Evolutionary conservation across 2,888 invertebrate species (phyloP), one percentile per base, ranked within the genome.

Genomic region (Euzophera pinguis): DNA sequence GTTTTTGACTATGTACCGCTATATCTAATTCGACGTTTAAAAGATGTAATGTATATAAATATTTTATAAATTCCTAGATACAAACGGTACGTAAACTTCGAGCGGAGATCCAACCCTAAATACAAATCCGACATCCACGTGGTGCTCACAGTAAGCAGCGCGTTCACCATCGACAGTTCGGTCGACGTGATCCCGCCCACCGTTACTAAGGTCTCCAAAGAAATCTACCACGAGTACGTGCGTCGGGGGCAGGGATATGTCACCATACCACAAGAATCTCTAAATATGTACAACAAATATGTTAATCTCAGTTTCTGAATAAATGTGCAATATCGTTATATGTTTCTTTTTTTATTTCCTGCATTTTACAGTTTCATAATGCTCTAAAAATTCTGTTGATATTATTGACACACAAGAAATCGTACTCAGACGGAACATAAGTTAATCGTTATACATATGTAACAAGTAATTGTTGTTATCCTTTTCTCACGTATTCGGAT

Each of bases 151-250:
- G 92, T 93, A 10, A 91, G 91, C 68, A 93, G 93, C 69, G 91
- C 92, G 0, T 93, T 95, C 75, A 90, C 92, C 0, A 91, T 92
- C 57, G 94, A 93, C 76, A 92, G 92, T 54, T 91, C 93, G 0
- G 84, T 91, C 16, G 86, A 93, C 69, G 93, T 94, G 14, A 92
- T 92, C 41, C 92, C 94, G 17, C 95, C 95, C 1, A 91, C 88
- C 2, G 94, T 96, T 10, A 89, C 90, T 8, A 84, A 91, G 59
- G 81, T 89, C 10, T 92, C 94, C 41, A 87, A 92, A 49, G 93
- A 93, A 62, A 91, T 95, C 58, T 96, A 96, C 74, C 86, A 92
- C 56, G 92, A 92, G 49, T 96, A 96, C 51, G 92, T 96, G 3
- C 89, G 65, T 74, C 91, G 67, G 72, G 84, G 62, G 71, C 85